Evolutionary conservation across 1,140 invertebrate species (phyloP).

Genomic region (Scaptomyza montana): DNA sequence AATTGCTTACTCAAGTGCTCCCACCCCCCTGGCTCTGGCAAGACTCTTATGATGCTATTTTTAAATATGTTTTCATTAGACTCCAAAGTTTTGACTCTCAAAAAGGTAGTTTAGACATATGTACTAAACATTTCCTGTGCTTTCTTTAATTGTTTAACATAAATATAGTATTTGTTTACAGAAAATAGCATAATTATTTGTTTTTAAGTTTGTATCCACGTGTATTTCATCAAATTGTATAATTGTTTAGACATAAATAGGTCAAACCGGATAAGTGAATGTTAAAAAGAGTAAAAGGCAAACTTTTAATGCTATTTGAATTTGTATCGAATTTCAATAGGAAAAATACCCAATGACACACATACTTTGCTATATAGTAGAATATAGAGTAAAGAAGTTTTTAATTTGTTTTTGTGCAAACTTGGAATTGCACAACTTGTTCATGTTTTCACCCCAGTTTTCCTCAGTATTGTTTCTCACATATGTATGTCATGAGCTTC

Average conservation of each 20-base stretch:
- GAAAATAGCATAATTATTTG: not conserved
- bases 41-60: not conserved
- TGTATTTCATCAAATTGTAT: conserved; percentile 26
- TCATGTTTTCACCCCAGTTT: not conserved
- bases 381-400: conserved; percentile 3
- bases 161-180: too few species aligned
- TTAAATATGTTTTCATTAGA: not conserved
- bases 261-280: conserved; percentile 6
- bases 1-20: not conserved
- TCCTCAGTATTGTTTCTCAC: not conserved
- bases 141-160: too few species aligned
- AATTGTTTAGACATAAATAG: conserved; percentile 30
- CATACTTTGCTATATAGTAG: not conserved
- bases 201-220: conserved; percentile 7
- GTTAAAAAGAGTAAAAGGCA: too few species aligned
- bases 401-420: not conserved
- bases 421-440: conserved; percentile 25
- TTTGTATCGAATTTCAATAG: not conserved
- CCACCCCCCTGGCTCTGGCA: not conserved
- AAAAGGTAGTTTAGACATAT: not conserved
- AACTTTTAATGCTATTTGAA: too few species aligned
- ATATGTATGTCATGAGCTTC: conserved; percentile 4
- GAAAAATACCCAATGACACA: not conserved
- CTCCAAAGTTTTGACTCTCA: not conserved
- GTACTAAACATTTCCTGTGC: too few species aligned